Conservation (phyloP, 2,113 vertebrate species). For the Pseudolaguvia tuberculata region DNA sequence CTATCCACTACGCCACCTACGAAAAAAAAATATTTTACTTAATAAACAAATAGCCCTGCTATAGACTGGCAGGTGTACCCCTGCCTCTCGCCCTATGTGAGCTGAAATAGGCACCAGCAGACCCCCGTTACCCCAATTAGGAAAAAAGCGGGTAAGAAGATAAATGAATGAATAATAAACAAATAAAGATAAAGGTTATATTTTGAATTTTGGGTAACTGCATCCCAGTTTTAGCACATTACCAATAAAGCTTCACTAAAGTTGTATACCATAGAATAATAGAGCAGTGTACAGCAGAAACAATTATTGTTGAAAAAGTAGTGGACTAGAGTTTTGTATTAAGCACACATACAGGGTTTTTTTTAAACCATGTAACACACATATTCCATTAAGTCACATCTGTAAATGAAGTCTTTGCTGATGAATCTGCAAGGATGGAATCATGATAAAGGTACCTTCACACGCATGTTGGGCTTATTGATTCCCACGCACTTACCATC, state of each 20-base stretch:
- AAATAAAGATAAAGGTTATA: too few species aligned
- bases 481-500: conserved; percentile 36
- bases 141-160: too few species aligned
- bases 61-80: too few species aligned
- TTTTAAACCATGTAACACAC: conserved; percentile 32
- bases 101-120: too few species aligned
- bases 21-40: too few species aligned
- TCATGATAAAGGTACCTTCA: conserved; percentile 63
- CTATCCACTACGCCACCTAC: too few species aligned
- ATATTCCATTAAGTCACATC: conserved; percentile 31
- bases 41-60: too few species aligned
- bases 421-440: conserved; percentile 62
- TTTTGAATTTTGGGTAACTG: neutral
- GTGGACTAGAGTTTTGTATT: neutral
- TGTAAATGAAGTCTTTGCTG: conserved; percentile 49
- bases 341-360: conserved; percentile 19
- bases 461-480: conserved; percentile 48
- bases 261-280: neutral
- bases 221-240: neutral
- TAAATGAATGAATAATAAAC: too few species aligned
- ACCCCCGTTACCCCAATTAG: too few species aligned
- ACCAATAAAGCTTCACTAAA: neutral
- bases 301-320: neutral
- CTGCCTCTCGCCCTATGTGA: too few species aligned
- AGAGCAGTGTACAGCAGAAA: neutral